Conservation (phyloP, 2,113 vertebrate genomes). For the Morphnarchus princeps region DNA sequence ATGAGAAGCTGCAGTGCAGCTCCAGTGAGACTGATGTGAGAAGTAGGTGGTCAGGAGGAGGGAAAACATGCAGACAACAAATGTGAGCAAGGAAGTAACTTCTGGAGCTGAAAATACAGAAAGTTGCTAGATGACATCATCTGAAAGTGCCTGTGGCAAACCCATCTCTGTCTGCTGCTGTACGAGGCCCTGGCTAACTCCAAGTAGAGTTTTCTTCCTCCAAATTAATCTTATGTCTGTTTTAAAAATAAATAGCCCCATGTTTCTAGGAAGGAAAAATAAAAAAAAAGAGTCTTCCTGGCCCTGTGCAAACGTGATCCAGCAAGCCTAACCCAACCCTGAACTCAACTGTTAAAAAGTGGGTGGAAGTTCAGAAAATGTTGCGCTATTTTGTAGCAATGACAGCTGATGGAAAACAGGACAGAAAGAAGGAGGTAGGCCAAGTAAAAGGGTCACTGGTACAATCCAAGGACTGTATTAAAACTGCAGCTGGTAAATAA, state of each 20-base stretch:
- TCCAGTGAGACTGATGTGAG: background rate
- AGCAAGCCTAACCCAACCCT: background rate
- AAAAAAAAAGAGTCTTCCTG: background rate
- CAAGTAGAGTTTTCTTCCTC: background rate
- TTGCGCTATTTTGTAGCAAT: background rate
- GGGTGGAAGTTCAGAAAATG: background rate
- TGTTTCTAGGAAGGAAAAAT: background rate
- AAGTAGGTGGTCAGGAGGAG: background rate
- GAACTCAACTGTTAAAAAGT: background rate
- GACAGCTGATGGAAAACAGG: slow-evolving; percentile 42
- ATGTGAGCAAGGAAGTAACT: background rate
- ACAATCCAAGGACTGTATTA: background rate
- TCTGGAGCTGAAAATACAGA: background rate
- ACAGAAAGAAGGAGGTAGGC: slow-evolving; percentile 1
- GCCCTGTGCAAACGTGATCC: background rate
- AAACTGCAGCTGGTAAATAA: slow-evolving; percentile 17
- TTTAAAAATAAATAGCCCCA: background rate
- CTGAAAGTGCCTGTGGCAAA: background rate
- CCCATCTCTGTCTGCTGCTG: background rate
- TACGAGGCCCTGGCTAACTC: background rate
- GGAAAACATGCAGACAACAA: background rate
- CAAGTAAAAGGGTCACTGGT: slow-evolving; percentile 9
- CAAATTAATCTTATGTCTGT: background rate
- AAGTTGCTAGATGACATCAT: background rate
- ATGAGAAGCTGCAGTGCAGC: background rate